Conservation (phyloP, 2,797 vertebrate genomes). For the Bradypus variegatus region DNA sequence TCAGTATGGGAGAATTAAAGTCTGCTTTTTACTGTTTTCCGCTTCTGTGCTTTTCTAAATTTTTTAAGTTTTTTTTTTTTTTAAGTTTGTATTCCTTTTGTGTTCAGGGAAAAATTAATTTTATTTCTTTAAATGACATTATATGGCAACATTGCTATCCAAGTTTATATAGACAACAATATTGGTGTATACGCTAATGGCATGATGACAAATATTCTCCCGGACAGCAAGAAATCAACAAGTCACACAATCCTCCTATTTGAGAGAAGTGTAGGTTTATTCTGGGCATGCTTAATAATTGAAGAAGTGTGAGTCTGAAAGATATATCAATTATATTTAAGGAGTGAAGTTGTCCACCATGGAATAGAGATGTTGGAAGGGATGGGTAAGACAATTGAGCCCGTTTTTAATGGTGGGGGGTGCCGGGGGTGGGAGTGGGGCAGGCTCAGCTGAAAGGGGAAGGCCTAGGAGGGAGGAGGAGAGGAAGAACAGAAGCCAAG, state of each 20-base stretch:
- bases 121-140: neutral
- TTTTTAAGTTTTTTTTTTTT: neutral
- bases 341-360: neutral
- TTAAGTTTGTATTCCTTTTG: neutral
- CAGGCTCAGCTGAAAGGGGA: neutral
- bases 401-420: neutral
- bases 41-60: neutral
- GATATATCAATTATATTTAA: conserved; percentile 10
- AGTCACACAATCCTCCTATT: neutral
- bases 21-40: neutral
- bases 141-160: neutral
- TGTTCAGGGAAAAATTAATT: neutral
- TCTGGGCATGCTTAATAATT: neutral
- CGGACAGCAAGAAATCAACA: neutral
- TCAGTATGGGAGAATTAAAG: neutral
- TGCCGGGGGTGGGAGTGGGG: too few species aligned
- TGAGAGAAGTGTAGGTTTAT: neutral
- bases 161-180: neutral
- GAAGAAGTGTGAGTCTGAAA: neutral
- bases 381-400: neutral
- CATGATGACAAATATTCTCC: neutral
- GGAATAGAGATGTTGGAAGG: neutral
- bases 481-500: neutral
- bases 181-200: neutral
- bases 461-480: neutral